Base-by-base conservation (phyloP, 2,888 invertebrate species). In the Melieria picta region DNA sequence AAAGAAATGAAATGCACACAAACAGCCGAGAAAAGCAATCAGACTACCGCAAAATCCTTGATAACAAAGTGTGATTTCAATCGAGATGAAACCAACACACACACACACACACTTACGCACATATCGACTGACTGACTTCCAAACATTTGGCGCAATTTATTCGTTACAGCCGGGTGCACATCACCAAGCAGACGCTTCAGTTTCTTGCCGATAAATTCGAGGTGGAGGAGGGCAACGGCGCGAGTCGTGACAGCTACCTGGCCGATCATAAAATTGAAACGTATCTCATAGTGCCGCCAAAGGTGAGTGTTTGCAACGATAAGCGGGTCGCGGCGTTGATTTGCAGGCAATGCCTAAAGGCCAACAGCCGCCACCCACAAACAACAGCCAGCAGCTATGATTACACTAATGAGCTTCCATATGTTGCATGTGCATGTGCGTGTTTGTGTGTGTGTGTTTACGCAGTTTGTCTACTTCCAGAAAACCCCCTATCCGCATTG, bases 201-300 rank as follows among this genome's bases (percentile, higher is more conserved):
- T 94, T 95, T 82, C 89, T 96, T 46, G 93, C 92, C 30, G 93
- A 91, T 74, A 91, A 92, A 79, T 96, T 95, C 81, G 92, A 95
- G 82, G 94, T 95, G 72, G 96, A 96, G 81, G 92, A 93, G 0
- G 95, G 96, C 0, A 92, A 94, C 73, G 96, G 96, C 0, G 90
- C 89, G 0, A 90, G 91, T n/a, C 89, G 95, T 69, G 95, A 96
- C 83, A 90, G 91, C 4, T 95, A 96, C 86, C 88, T 96, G 69
- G 93, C 94, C 6, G 95, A 96, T 81, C 96, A 95, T 83, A 95
- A 95, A 88, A 91, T 96, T 71, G 95, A 96, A 84, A 94, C 96
- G 0, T 96, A 90, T 86, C 91, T 96, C 65, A 96, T 96, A 78
- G 88, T 95, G 67, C 94, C 95, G 48, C 93, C 94, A 1, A 92